Conservation (phyloP, 2,888 invertebrate species). For the Muscina levida region DNA sequence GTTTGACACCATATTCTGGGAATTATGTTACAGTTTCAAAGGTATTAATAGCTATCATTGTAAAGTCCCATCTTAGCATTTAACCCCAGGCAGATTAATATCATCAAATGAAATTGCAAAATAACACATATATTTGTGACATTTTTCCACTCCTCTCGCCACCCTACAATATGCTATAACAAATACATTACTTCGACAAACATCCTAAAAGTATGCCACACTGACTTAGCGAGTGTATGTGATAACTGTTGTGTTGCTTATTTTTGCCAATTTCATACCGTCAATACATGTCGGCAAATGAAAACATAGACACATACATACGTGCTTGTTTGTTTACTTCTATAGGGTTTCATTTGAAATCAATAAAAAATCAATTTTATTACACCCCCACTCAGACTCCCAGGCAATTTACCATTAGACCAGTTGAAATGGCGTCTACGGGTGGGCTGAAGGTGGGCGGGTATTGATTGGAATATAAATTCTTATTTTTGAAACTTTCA, state of each 20-base stretch:
- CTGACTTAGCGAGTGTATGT: not conserved
- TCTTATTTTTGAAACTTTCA: not conserved
- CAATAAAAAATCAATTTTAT: slow-evolving; percentile 38
- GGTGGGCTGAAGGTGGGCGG: not conserved
- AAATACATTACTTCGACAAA: not conserved
- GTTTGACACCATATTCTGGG: slow-evolving; percentile 15
- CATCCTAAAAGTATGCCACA: slow-evolving; percentile 28
- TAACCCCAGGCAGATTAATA: slow-evolving; percentile 25
- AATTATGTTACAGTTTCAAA: not conserved
- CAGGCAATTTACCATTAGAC: too few relatives aligned
- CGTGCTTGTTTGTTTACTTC: not conserved
- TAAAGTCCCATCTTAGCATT: slow-evolving; percentile 8
- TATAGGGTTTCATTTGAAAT: slow-evolving; percentile 11
- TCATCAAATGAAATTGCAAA: slow-evolving; percentile 2
- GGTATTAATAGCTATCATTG: not conserved
- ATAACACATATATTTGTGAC: not conserved
- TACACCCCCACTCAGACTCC: not conserved
- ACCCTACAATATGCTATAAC: not conserved
- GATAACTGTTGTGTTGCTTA: too few relatives aligned
- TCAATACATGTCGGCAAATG: slow-evolving; percentile 12
- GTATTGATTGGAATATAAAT: too few relatives aligned
- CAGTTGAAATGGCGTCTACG: slow-evolving; percentile 25
- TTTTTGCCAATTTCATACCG: slow-evolving; percentile 29
- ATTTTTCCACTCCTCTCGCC: not conserved
- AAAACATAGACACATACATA: not conserved